Evolutionary conservation across 1,140 invertebrate species (phyloP), one percentile per base, ranked within the genome.

Genomic region (Coelopa frigida): DNA sequence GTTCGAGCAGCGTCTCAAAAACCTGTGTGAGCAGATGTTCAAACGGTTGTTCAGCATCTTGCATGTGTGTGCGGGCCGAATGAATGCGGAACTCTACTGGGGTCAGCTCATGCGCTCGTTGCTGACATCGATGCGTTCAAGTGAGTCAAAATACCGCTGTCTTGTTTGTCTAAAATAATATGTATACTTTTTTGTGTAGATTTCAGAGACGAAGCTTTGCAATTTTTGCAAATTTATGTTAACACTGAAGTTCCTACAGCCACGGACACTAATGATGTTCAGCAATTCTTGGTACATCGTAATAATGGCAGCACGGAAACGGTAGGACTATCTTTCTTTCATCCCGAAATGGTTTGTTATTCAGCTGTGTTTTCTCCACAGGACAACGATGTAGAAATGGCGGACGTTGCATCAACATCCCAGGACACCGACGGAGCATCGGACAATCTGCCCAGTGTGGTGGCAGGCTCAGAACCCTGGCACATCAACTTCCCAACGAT

Each of bases 381-480:
- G n/a, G n/a, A n/a, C n/a, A n/a, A n/a, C n/a, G n/a, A n/a, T n/a
- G n/a, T n/a, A n/a, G n/a, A n/a, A n/a, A n/a, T n/a, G n/a, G n/a
- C n/a, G n/a, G n/a, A n/a, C n/a, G n/a, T n/a, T n/a, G n/a, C n/a
- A n/a, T n/a, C n/a, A n/a, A n/a, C n/a, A n/a, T n/a, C n/a, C n/a
- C n/a, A n/a, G n/a, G n/a, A n/a, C n/a, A n/a, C n/a, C n/a, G n/a
- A n/a, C n/a, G n/a, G n/a, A n/a, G n/a, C n/a, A n/a, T n/a, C n/a
- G n/a, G n/a, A n/a, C n/a, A n/a, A n/a, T n/a, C n/a, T n/a, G n/a
- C 73, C 76, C 5, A 59, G 69, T 45, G 71, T 80, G 14, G 62
- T 73, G 5, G 54, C 75, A 17, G 77, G 76, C 21, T 72, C 77
- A 4, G 75, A 79, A 53, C 49, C 68, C 0, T 81, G 79, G 79